Conservation (phyloP, 64 coral and sea anemone species). For the Dendrophyllia cribrosa region DNA sequence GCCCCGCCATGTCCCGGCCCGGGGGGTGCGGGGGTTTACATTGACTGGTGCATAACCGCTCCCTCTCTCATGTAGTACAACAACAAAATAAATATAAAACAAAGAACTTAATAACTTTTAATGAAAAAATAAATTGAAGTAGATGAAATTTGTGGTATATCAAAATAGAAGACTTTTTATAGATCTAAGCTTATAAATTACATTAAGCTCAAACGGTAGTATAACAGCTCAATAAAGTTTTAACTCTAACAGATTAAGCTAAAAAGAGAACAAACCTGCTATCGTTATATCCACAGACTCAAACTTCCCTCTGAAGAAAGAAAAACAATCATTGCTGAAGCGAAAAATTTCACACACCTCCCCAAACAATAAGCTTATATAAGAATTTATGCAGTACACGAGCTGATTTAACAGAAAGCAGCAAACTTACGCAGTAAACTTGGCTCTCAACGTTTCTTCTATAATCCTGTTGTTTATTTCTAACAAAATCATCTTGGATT, state of each 20-base stretch:
- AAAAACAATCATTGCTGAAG: background rate
- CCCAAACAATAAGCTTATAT: background rate
- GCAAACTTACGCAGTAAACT: slow-evolving; percentile 84
- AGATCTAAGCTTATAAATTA: too few species aligned
- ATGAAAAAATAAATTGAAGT: too few species aligned
- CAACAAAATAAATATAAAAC: too few species aligned
- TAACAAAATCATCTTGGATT: slow-evolving; percentile 95
- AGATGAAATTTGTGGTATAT: too few species aligned
- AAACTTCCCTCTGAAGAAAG: slow-evolving; percentile 85
- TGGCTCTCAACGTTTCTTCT: slow-evolving; percentile 83
- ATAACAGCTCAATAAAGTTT: background rate
- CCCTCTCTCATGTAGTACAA: background rate
- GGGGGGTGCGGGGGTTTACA: too few species aligned
- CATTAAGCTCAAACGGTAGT: background rate
- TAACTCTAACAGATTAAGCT: background rate
- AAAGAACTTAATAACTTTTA: too few species aligned
- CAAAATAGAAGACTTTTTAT: too few species aligned
- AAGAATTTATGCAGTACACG: background rate
- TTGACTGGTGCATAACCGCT: too few species aligned
- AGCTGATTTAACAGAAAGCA: background rate
- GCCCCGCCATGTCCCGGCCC: too few species aligned
- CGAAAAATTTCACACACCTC: background rate
- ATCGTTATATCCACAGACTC: slow-evolving; percentile 95
- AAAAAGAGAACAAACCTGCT: slow-evolving; percentile 79
- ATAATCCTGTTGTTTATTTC: slow-evolving; percentile 94